Evolutionary conservation across 2,797 vertebrate genomes (phyloP).

Genomic region (Macrochelys suwanniensis): DNA sequence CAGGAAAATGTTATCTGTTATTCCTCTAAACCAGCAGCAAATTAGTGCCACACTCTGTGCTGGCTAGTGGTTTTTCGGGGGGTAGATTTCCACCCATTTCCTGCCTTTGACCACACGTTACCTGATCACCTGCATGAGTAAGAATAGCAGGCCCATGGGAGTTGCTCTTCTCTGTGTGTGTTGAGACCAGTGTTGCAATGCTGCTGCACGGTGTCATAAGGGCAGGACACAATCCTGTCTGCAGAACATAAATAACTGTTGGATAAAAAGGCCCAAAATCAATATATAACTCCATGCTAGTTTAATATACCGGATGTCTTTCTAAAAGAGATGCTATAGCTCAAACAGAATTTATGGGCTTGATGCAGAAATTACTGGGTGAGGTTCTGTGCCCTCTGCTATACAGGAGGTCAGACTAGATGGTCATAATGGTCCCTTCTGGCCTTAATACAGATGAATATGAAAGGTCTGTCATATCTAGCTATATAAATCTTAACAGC

Average conservation of each 20-base stretch:
- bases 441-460: background rate
- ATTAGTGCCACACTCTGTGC: fast-evolving
- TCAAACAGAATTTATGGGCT: background rate
- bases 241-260: background rate
- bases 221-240: background rate
- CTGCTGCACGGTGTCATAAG: background rate
- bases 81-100: background rate
- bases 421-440: background rate
- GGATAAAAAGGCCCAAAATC: background rate
- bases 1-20: background rate
- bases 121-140: fast-evolving
- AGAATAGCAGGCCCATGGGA: background rate
- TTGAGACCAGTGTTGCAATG: background rate
- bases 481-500: background rate
- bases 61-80: fast-evolving
- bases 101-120: fast-evolving
- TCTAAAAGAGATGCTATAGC: fast-evolving
- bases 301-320: background rate
- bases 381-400: background rate
- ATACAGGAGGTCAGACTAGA: background rate
- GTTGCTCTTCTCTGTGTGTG: background rate
- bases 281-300: background rate
- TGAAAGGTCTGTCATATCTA: background rate
- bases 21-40: background rate
- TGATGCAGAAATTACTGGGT: background rate